Percentiles rank a stretch among this genome's conserved stretches.
These are phyloP conservation scores for Ailurus styani DNA, from an alignment of 2,113 vertebrate species.

Conservation along the genomic window DNA sequence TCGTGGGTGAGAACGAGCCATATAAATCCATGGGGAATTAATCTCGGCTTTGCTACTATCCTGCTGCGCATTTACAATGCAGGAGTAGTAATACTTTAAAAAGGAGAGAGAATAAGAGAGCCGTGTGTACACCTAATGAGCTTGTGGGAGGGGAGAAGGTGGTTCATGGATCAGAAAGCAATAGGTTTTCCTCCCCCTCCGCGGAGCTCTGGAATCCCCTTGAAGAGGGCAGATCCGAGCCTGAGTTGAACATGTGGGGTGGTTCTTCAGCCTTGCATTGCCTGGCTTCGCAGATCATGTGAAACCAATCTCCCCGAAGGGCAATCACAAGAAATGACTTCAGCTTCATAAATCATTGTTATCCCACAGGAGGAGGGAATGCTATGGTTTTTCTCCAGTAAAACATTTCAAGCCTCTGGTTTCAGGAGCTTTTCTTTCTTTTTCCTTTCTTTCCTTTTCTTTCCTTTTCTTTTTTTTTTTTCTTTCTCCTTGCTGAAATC, in stretches of 20 bases:
- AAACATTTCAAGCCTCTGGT: conserved; percentile 70
- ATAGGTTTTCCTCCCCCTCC: conserved; percentile 52
- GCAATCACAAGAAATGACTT: conserved; percentile 76
- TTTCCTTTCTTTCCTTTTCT: background rate
- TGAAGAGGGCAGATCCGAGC: conserved; percentile 68
- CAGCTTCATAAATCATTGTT: conserved; percentile 81
- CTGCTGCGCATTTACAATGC: conserved; percentile 84
- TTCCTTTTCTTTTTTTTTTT: too few relatives aligned
- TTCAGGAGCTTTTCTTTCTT: conserved; percentile 39
- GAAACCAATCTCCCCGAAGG: conserved; percentile 79
- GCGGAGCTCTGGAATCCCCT: conserved; percentile 68
- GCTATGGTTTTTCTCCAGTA: conserved; percentile 71
- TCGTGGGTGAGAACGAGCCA: conserved; percentile 81
- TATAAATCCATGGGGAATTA: conserved; percentile 86
- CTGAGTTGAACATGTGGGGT: conserved; percentile 63
- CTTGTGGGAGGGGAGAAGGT: conserved; percentile 36
- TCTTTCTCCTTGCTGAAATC: conserved; percentile 41
- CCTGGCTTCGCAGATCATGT: conserved; percentile 74
- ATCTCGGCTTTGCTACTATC: conserved; percentile 85
- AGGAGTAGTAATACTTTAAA: conserved; percentile 78
- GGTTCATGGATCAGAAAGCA: conserved; percentile 68
- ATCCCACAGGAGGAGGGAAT: conserved; percentile 76
- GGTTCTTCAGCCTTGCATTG: conserved; percentile 37
- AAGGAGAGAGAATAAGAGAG: conserved; percentile 66
- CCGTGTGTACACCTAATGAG: conserved; percentile 78